These are phyloP conservation scores for Zaprionus tsacasi DNA, from an alignment of 1,140 invertebrate species.

Conservation along the genomic window DNA sequence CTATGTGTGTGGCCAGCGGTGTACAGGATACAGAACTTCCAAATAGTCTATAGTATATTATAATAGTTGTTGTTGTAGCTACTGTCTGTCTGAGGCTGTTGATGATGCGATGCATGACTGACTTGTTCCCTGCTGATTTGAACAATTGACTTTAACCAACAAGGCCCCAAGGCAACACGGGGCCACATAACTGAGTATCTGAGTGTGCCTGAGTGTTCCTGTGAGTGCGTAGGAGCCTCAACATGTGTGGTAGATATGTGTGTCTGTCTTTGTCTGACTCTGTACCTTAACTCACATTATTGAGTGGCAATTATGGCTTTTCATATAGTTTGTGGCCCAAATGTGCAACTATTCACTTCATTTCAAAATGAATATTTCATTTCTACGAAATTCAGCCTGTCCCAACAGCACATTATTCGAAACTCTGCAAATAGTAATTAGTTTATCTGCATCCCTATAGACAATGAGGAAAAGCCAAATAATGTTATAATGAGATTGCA, in stretches of 20 bases:
- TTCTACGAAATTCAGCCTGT: neutral
- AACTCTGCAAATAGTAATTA: neutral
- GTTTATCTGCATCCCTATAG: neutral
- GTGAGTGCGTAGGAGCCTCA: neutral
- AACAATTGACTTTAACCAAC: slow-evolving; percentile 34
- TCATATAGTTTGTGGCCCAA: slow-evolving; percentile 15
- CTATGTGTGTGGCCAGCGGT: neutral
- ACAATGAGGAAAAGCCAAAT: neutral
- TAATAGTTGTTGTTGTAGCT: neutral
- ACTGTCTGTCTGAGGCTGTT: slow-evolving; percentile 2
- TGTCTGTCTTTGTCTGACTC: neutral
- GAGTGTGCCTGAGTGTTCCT: neutral
- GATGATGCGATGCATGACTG: slow-evolving; percentile 56
- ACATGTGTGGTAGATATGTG: neutral
- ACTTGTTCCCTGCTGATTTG: slow-evolving; percentile 28
- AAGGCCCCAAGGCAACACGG: neutral
- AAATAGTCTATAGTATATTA: too few relatives aligned
- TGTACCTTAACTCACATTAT: slow-evolving; percentile 13
- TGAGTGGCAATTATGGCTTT: slow-evolving; percentile 11
- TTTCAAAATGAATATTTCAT: neutral
- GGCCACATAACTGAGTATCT: neutral
- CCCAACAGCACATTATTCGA: neutral
- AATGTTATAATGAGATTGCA: slow-evolving; percentile 1
- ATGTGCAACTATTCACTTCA: neutral
- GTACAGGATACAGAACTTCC: slow-evolving; percentile 23